Evolutionary conservation across 2,888 invertebrate species (phyloP).

Genomic region (Craniophora ligustri): DNA sequence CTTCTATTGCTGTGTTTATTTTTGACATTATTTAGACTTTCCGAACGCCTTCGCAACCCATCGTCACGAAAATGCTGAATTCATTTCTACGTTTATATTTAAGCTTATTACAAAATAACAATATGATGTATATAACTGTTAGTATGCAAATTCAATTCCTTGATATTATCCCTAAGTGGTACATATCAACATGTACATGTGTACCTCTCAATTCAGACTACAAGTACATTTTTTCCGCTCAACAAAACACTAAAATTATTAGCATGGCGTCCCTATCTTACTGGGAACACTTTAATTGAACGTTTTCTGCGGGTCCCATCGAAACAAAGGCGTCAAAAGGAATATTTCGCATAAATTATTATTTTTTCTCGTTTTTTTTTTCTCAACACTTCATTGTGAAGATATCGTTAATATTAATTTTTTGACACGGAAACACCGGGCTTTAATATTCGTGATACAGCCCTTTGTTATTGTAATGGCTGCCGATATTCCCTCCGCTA

Average conservation of each 20-base stretch:
- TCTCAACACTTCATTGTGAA: conserved; percentile 84
- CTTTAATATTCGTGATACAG: conserved; percentile 82
- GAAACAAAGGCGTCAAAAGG: conserved; percentile 84
- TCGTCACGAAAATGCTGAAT: conserved; percentile 35
- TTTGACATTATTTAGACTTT: conserved; percentile 21
- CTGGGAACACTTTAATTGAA: conserved; percentile 76
- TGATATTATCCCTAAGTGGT: not conserved
- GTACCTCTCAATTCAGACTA: conserved; percentile 2
- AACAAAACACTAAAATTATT: conserved; percentile 47
- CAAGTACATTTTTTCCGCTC: conserved; percentile 5
- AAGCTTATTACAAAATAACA: not conserved
- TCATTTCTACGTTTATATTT: conserved; percentile 29
- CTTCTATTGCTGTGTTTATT: conserved; percentile 40
- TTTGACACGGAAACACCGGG: conserved; percentile 83
- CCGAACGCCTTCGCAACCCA: conserved; percentile 14
- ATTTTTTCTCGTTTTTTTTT: conserved; percentile 73
- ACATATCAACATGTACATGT: not conserved
- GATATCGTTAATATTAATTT: conserved; percentile 89
- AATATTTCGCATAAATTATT: conserved; percentile 86
- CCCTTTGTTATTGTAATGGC: conserved; percentile 86
- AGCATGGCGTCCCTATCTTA: conserved; percentile 47
- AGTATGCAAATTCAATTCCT: conserved; percentile 17
- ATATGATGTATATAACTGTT: conserved; percentile 17
- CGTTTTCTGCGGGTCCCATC: conserved; percentile 67
- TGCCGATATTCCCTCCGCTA: conserved; percentile 57